Conservation (phyloP, 2,113 vertebrate species). For the Atherinomorus stipes region DNA sequence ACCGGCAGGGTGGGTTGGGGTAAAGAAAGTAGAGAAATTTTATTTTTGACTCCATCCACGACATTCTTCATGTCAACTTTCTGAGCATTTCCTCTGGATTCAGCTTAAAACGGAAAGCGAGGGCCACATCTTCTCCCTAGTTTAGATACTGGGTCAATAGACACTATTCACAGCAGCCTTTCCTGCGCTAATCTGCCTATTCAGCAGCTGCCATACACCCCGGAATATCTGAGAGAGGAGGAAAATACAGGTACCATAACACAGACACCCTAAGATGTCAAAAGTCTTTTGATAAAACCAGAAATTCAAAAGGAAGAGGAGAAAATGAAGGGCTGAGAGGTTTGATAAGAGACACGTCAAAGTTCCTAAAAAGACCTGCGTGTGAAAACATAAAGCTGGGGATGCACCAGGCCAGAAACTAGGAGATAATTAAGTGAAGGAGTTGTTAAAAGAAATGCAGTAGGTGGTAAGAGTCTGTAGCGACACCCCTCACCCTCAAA, state of each 20-base stretch:
- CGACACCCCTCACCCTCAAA: background rate
- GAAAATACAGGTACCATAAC: slow-evolving; percentile 29
- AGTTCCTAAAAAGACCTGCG: background rate
- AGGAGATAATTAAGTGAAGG: slow-evolving; percentile 2
- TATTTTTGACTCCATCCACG: slow-evolving; percentile 24
- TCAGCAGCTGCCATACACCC: slow-evolving; percentile 44
- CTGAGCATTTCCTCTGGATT: background rate
- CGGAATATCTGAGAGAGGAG: slow-evolving; percentile 19
- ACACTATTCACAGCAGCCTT: slow-evolving; percentile 47
- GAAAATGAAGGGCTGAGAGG: slow-evolving; percentile 31
- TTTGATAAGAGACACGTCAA: background rate
- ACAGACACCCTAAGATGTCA: too few relatives aligned
- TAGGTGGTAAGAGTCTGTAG: slow-evolving; percentile 17
- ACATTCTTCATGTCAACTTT: background rate
- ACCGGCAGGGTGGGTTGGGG: slow-evolving; percentile 10
- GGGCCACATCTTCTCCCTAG: slow-evolving; percentile 25
- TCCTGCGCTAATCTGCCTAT: slow-evolving; percentile 63
- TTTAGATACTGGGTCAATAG: slow-evolving; percentile 54
- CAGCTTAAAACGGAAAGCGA: background rate
- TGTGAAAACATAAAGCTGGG: slow-evolving; percentile 6
- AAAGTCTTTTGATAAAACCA: too few relatives aligned
- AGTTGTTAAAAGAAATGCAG: slow-evolving; percentile 10
- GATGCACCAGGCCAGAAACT: background rate
- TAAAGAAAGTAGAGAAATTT: background rate
- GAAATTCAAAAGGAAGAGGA: slow-evolving; percentile 33